A percentile compares a stretch with the other conserved stretches of the same genome.
Conservation (phyloP, 2,797 vertebrate genomes). For the Clarias fuscus region DNA sequence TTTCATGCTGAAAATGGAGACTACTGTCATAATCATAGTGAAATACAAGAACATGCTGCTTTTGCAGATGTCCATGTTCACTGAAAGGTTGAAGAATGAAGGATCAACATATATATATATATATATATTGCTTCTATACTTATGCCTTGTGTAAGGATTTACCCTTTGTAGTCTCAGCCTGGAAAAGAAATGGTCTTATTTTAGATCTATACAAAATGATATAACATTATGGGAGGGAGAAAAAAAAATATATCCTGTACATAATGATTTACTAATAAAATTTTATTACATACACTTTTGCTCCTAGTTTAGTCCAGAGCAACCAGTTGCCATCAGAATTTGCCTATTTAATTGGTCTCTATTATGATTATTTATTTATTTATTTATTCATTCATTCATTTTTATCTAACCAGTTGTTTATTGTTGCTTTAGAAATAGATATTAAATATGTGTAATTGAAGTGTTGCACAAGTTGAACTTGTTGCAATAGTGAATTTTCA, state of each 20-base stretch:
- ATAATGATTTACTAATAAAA: background rate
- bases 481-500: background rate
- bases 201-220: background rate
- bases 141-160: background rate
- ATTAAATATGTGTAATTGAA: background rate
- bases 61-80: background rate
- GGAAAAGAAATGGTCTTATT: background rate
- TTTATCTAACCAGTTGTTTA: too few species aligned
- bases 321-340: background rate
- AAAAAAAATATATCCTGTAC: background rate
- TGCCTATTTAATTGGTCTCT: background rate
- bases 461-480: background rate
- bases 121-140: background rate
- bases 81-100: background rate
- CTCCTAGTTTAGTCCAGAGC: background rate
- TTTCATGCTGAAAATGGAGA: conserved; percentile 1
- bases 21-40: background rate
- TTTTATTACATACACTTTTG: background rate
- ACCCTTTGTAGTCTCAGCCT: background rate
- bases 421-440: background rate
- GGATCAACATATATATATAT: too few species aligned
- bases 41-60: background rate
- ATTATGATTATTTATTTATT: too few species aligned
- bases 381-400: too few species aligned
- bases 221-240: background rate